Evolutionary conservation across 2,113 vertebrate genomes (phyloP), one percentile per base, ranked within the genome.

Genomic region (Hemicordylus capensis): DNA sequence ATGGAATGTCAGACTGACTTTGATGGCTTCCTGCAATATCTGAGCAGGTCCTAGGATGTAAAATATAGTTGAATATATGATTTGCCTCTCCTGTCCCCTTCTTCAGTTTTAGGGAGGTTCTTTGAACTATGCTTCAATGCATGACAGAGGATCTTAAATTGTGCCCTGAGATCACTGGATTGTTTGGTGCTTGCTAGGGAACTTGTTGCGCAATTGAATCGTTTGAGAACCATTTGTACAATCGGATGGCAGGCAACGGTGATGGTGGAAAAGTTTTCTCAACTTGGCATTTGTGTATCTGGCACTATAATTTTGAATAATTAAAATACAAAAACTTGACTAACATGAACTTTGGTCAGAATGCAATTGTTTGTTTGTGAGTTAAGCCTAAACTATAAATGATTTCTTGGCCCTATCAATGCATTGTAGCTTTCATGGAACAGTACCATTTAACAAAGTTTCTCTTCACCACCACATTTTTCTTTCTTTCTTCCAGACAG

Each of bases 401-500:
- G 4, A 34, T 77, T 72, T 67, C 26, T 54, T 66, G 54, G 37
- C 34, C 31, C 82, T 80, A 76, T 34, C 26, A 31, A n/a, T 51
- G 54, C 34, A 11, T 3, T 78, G 14, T 77, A 67, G 58, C 24
- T 26, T 4, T 9, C 3, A 58, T 0, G 9, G 59, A n/a, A 12
- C 17, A 73, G 64, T 31, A 75, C 9, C 44, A 78, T 85, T 51
- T 70, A 85, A 79, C 24, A 17, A 26, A 37, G 15, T 61, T 85
- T 79, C 26, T 34, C 64, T 70, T 85, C 66, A 59, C 31, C 76
- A 51, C 26, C 46, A 26, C 84, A 31, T 85, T 31, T 83, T 75
- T 64, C 54, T 69, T 80, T 81, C 34, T 85, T 86, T 83, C 63
- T 80, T 93, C 69, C 91, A 99, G 99, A 99, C 76, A 97, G 97